Conservation (phyloP, 64 coral and sea anemone species). For the Pocillopora verrucosa region DNA sequence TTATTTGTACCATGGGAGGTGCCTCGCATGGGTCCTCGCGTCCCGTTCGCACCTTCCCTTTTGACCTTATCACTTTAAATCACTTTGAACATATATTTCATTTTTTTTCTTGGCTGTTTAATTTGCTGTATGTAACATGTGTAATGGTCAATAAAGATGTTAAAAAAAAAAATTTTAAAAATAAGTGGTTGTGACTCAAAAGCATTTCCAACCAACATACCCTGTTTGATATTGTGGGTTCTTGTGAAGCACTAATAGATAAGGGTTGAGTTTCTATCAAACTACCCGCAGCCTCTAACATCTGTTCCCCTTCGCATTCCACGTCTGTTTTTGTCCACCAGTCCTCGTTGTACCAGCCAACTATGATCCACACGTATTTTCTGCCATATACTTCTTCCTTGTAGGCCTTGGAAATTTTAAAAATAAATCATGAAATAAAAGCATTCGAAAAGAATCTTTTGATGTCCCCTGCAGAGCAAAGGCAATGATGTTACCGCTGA, state of each 20-base stretch:
- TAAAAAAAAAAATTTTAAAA: no score
- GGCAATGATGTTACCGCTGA: no score
- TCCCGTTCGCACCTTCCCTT: no score
- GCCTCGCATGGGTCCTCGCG: no score
- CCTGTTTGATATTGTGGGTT: conserved; percentile 52
- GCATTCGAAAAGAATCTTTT: not conserved
- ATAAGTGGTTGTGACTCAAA: not conserved
- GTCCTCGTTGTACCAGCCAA: conserved; percentile 60
- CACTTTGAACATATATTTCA: no score
- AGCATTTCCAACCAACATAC: not conserved
- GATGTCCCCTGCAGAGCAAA: no score
- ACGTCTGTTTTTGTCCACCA: conserved; percentile 61
- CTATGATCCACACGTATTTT: conserved; percentile 65
- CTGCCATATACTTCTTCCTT: conserved; percentile 45
- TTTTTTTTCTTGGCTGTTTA: no score
- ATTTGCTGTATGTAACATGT: no score
- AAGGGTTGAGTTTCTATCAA: conserved; percentile 60
- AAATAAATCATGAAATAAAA: not conserved
- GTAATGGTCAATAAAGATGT: no score
- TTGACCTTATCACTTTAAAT: no score
- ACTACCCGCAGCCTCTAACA: conserved; percentile 46
- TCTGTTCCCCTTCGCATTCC: conserved; percentile 29
- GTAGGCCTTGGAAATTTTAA: conserved; percentile 24
- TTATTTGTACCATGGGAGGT: no score
- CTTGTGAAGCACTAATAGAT: not conserved